Conservation (phyloP, 2,113 vertebrate genomes). For the Haemorhous mexicanus region DNA sequence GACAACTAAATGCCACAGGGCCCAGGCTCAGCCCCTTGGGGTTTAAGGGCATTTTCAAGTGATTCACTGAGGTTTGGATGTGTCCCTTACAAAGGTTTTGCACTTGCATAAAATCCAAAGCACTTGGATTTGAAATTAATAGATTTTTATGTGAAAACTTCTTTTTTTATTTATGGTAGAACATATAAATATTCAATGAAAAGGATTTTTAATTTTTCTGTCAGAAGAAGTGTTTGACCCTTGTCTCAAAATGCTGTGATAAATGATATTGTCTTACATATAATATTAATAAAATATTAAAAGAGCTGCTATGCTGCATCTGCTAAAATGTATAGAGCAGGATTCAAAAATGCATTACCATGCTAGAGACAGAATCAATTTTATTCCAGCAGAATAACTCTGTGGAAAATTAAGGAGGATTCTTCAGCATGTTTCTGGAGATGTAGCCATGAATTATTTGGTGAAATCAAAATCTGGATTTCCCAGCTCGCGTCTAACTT, state of each 20-base stretch:
- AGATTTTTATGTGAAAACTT: neutral
- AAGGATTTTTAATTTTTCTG: neutral
- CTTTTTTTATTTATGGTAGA: neutral
- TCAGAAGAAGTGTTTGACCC: neutral
- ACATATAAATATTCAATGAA: neutral
- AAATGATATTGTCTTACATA: neutral
- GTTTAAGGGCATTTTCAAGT: neutral
- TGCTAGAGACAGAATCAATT: neutral
- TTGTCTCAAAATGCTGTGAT: neutral
- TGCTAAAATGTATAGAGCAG: neutral
- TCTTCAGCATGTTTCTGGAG: neutral
- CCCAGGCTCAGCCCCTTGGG: neutral
- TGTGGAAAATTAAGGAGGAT: neutral
- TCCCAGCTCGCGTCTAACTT: rapidly evolving
- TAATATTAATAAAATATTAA: neutral
- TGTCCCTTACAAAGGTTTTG: neutral
- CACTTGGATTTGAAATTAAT: neutral
- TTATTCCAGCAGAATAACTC: neutral
- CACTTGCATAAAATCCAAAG: neutral
- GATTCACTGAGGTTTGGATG: neutral
- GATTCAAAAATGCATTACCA: neutral
- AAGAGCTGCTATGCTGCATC: neutral
- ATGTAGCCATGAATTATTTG: neutral
- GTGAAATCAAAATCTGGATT: neutral
- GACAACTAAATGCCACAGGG: neutral